Evolutionary conservation across 2,888 invertebrate species (phyloP).

Genomic region (Eristalis pertinax): DNA sequence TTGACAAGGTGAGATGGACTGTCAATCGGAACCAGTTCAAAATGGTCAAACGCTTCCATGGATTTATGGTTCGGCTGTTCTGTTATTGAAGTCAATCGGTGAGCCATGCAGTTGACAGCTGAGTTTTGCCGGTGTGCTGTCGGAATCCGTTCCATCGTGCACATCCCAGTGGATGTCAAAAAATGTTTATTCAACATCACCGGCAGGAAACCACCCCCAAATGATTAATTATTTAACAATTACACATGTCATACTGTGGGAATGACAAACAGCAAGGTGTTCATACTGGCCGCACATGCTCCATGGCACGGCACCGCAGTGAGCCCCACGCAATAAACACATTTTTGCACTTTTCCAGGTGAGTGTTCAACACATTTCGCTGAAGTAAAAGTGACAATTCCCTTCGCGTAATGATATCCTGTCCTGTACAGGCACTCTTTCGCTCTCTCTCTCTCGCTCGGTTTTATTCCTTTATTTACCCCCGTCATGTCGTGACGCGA

Average conservation of each 20-base stretch:
- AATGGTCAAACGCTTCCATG: no score
- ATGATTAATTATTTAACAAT: constrained; percentile 54
- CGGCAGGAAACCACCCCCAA: not conserved
- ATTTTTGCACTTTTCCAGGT: constrained; percentile 61
- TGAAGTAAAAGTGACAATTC: constrained; percentile 40
- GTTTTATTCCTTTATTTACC: constrained; percentile 18
- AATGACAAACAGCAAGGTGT: constrained; percentile 13
- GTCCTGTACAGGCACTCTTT: no score
- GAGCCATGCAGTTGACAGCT: no score
- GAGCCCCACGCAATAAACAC: constrained; percentile 28
- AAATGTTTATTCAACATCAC: not conserved
- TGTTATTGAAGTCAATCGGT: no score
- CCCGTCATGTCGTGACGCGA: not conserved
- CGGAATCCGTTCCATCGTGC: not conserved
- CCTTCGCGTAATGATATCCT: constrained; percentile 35
- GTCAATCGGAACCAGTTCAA: no score
- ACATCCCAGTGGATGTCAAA: not conserved
- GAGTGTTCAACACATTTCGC: constrained; percentile 25
- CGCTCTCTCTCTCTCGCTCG: not conserved
- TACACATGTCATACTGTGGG: constrained; percentile 32
- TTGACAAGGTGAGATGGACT: no score
- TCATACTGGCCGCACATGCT: not conserved
- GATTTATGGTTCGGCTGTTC: no score
- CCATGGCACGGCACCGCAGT: not conserved
- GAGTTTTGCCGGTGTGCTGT: no score